phyloP scores from a whole-genome alignment of 1,140 invertebrate genomes.

The Heterodera carotae region DNA sequence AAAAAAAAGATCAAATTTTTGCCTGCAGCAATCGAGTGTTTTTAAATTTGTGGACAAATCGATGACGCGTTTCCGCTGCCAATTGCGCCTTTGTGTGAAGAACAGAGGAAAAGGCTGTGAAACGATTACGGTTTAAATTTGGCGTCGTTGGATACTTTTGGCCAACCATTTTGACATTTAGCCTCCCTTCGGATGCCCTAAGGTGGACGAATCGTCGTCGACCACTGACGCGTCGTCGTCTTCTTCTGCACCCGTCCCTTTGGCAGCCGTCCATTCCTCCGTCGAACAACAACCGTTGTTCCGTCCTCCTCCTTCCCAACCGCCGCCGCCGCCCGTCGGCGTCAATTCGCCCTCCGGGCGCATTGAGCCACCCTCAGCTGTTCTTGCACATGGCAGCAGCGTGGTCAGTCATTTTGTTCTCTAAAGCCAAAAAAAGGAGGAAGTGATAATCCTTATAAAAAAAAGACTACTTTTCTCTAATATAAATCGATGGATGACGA shows the following conservation, averaged over 20 bases:
- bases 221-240: constrained; percentile 7
- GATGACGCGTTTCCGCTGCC: constrained; percentile 62
- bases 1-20: neutral
- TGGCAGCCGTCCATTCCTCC: constrained; percentile 11
- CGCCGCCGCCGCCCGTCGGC: constrained; percentile 1
- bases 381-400: neutral
- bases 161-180: constrained; percentile 42
- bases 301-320: constrained; percentile 3
- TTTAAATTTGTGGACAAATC: constrained; percentile 66
- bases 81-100: constrained; percentile 64
- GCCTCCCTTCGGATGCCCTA: constrained; percentile 58
- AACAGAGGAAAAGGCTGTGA: constrained; percentile 58
- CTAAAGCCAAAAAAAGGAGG: no score
- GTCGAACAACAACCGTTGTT: constrained; percentile 21
- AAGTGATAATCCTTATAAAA: no score
- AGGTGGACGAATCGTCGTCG: constrained; percentile 34
- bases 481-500: neutral
- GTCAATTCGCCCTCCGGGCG: constrained; percentile 17
- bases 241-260: constrained; percentile 16
- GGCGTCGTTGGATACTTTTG: no score
- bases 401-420: constrained; percentile 4
- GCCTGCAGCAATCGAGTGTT: constrained; percentile 61
- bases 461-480: no score
- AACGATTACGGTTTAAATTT: constrained; percentile 53
- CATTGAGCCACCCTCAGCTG: constrained; percentile 6